Conservation (phyloP, 2,797 vertebrate genomes). For the Etheostoma perlongum region DNA sequence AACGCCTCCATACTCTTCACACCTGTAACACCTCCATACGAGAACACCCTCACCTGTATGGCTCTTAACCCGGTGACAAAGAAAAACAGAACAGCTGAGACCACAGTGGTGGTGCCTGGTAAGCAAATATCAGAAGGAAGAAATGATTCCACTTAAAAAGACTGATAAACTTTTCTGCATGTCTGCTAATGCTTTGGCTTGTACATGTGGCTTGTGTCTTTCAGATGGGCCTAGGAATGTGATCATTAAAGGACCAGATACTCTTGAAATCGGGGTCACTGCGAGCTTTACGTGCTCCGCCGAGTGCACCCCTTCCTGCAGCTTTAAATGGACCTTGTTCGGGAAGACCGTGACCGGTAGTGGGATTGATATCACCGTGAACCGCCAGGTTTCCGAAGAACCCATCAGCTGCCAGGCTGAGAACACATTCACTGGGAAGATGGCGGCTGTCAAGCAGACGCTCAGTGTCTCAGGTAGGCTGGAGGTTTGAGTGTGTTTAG, state of each 20-base stretch:
- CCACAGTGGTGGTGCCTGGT: constrained; percentile 29
- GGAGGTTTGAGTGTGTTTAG: background rate
- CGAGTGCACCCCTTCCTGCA: constrained; percentile 49
- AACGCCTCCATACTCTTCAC: constrained; percentile 35
- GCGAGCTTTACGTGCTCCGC: constrained; percentile 46
- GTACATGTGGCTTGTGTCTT: background rate
- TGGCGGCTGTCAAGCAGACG: background rate
- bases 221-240: constrained; percentile 48
- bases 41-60: constrained; percentile 33
- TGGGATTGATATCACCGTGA: constrained; percentile 33
- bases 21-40: constrained; percentile 18
- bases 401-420: constrained; percentile 49
- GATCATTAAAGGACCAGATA: constrained; percentile 41
- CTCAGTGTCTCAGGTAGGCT: constrained; percentile 46
- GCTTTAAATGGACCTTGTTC: constrained; percentile 44
- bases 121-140: constrained; percentile 6
- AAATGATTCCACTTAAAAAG: background rate
- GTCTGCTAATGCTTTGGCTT: background rate
- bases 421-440: constrained; percentile 20
- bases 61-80: constrained; percentile 38
- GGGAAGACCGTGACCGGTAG: constrained; percentile 29
- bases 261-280: constrained; percentile 42
- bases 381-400: constrained; percentile 15
- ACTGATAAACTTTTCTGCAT: background rate
- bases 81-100: background rate